A percentile compares a stretch with the other conserved stretches of the same genome.
Evolutionary conservation across 1,140 invertebrate species (phyloP).

Genomic region (Dendroctonus valens): DNA sequence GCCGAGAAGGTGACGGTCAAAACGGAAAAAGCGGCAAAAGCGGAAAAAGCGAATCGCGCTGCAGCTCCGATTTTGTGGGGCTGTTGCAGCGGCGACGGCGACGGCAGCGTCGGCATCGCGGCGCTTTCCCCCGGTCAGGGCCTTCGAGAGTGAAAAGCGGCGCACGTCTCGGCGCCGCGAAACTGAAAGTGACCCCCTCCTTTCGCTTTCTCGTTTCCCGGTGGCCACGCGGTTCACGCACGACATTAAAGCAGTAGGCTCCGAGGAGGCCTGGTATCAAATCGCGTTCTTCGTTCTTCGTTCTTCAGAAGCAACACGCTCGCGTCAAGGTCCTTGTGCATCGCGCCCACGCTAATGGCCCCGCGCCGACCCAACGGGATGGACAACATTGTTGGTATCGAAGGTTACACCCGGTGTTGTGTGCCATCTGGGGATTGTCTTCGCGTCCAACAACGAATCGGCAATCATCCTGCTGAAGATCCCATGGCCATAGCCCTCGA

Average conservation of each 20-base stretch:
- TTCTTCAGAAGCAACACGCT: constrained; percentile 22
- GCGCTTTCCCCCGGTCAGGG: constrained; percentile 29
- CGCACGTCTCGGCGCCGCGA: constrained; percentile 38
- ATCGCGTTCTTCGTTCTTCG: not conserved
- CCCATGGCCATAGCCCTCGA: constrained; percentile 65
- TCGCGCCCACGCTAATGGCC: constrained; percentile 27
- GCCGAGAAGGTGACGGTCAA: too few species aligned
- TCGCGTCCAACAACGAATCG: constrained; percentile 54
- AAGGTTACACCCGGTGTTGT: constrained; percentile 68
- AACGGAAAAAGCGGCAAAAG: not conserved
- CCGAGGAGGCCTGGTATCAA: constrained; percentile 24
- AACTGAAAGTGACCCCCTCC: constrained; percentile 52
- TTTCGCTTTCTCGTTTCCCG: constrained; percentile 46
- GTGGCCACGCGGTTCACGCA: constrained; percentile 31
- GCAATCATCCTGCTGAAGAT: constrained; percentile 50
- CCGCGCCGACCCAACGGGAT: constrained; percentile 39
- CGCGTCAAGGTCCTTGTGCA: constrained; percentile 27
- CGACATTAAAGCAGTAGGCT: constrained; percentile 42
- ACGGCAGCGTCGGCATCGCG: constrained; percentile 5
- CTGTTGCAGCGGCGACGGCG: constrained; percentile 3
- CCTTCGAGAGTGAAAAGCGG: constrained; percentile 33
- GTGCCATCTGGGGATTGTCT: constrained; percentile 77
- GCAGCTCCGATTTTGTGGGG: constrained; percentile 1
- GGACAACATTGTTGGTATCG: constrained; percentile 34
- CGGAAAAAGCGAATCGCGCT: not conserved